Evolutionary conservation across 30 jellyfish, hydroid and myxozoan genomes (phyloP), one percentile per base, ranked within the genome.

Genomic region (Haliclystus octoradiatus): DNA sequence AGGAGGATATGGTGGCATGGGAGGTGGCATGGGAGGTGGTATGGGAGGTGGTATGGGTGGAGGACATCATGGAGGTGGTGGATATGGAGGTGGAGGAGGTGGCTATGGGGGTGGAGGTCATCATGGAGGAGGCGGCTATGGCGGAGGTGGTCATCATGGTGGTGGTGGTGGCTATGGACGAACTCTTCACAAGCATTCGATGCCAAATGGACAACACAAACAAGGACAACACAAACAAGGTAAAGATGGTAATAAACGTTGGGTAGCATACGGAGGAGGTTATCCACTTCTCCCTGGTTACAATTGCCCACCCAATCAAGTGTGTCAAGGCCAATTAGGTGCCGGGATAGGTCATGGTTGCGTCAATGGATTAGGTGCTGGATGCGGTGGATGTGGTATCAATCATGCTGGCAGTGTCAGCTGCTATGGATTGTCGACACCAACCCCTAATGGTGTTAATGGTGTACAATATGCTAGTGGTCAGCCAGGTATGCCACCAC

Each of bases 101-200:
- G 67, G 65, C 50, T 32, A 12, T n/a, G 84, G 77, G n/a, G 76
- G 76, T 2, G 64, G 31, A 27, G 85, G 72, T 65, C 29, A 30
- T n/a, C n/a, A n/a, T 69, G 33, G 27, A 47, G 9, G 27, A 30
- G 22, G 80, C 49, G 62, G 62, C 40, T 50, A 31, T 40, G 50
- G 62, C 31, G 76, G 29, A 13, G 35, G 62, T 46, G 34, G 40
- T 76, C 9, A 2, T 23, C 73, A 15, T 25, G 76, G 81, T 2
- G 52, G 31, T 3, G 84, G 83, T 31, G 76, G 75, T 53, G 87
- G 87, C 50, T 84, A 84, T 84, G 78, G 93, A 69, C 51, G 65
- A 19, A 40, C 14, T 19, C 57, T 40, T 40, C 57, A 40, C 9
- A 9, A 40, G 19, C 57, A 40, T 40, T 40, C 57, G 14, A 19